phyloP scores from a whole-genome alignment of 1,140 invertebrate species.

The Alviniconcha marisindica region DNA sequence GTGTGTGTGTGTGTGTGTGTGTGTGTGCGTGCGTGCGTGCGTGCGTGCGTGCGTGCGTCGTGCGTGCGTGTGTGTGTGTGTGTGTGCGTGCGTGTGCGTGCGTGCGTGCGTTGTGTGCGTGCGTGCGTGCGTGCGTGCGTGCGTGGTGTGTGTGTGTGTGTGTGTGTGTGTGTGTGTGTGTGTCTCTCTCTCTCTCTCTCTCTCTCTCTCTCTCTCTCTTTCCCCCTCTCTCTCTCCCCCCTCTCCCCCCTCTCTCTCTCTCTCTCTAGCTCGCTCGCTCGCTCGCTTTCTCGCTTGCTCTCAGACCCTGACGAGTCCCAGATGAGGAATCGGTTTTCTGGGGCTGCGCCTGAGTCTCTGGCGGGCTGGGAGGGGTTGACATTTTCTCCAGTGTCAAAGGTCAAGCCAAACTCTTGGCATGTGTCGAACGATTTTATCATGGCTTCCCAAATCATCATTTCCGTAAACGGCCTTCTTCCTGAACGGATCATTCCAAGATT shows the following conservation, averaged over 20 bases:
- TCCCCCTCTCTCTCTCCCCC: constrained; percentile 1
- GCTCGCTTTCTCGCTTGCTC: not conserved
- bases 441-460: constrained; percentile 34
- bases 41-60: too few relatives aligned
- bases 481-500: not conserved
- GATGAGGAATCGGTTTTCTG: constrained; percentile 24
- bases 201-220: constrained; percentile 16
- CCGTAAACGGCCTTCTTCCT: constrained; percentile 34
- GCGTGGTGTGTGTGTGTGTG: not conserved
- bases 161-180: not conserved
- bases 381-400: constrained; percentile 34
- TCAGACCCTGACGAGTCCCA: not conserved
- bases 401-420: constrained; percentile 33
- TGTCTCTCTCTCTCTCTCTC: constrained; percentile 23
- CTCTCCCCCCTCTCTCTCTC: not conserved
- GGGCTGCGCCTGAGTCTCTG: not conserved
- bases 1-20: too few relatives aligned
- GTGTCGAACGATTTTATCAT: constrained; percentile 37
- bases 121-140: not conserved
- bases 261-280: not conserved
- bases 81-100: not conserved
- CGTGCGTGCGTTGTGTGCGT: not conserved
- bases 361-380: constrained; percentile 25
- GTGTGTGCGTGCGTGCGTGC: too few relatives aligned
- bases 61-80: not conserved